Evolutionary conservation across 92 coral and sea anemone genomes (phyloP).

Genomic region (Palythoa grandis): DNA sequence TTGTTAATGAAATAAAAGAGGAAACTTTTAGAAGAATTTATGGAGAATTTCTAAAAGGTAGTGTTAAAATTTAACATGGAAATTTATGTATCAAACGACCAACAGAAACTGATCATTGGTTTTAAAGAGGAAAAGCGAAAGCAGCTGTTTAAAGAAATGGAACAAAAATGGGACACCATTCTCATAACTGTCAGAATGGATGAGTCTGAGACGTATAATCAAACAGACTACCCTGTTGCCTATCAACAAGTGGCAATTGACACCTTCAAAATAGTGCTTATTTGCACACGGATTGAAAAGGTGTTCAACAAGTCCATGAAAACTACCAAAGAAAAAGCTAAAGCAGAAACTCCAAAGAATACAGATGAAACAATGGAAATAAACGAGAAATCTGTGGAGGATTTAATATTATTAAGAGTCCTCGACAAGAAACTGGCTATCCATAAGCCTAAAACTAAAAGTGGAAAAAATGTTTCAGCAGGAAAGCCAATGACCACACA

Average conservation of each 20-base stretch:
- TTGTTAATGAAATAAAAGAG: too few relatives aligned
- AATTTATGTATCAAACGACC: too few relatives aligned
- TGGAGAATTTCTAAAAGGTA: too few relatives aligned
- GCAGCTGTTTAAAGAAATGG: constrained; percentile 8
- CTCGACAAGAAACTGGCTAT: constrained; percentile 12
- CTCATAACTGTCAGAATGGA: constrained; percentile 3
- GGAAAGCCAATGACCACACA: neutral
- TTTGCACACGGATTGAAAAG: neutral
- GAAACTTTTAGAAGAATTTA: too few relatives aligned
- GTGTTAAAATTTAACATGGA: too few relatives aligned
- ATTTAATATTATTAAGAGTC: neutral
- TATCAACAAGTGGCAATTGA: constrained; percentile 18
- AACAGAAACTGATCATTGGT: neutral
- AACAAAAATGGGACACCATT: neutral
- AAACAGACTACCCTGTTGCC: neutral
- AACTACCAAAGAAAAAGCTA: neutral
- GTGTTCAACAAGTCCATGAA: neutral
- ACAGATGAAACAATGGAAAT: neutral
- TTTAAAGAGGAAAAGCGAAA: neutral
- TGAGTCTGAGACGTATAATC: neutral
- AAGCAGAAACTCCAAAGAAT: neutral
- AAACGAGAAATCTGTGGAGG: neutral
- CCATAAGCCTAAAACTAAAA: neutral
- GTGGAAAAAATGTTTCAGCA: neutral
- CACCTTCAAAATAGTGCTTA: neutral